Base-by-base conservation (phyloP, 2,797 vertebrate species). In the Bryconaethiops microstoma region DNA sequence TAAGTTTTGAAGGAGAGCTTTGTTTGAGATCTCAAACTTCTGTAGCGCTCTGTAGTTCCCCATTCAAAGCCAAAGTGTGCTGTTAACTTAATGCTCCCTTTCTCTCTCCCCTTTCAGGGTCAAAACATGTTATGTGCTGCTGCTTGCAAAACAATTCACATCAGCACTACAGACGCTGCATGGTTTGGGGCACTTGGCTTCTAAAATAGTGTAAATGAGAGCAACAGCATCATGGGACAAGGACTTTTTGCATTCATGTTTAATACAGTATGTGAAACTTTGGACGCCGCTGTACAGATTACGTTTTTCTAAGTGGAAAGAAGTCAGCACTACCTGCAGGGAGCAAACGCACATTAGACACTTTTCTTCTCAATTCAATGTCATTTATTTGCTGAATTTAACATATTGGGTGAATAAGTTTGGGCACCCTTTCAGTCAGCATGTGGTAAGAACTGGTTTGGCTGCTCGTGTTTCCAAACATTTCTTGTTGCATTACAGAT, bases 71-170 rank as follows among this genome's bases (percentile, higher is more conserved):
- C 13, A 16, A 45, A 45, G 42, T 7, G 42, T 7, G 52, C 52
- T 54, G 52, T 64, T 29, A 64, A 10, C 29, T 29, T 35, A 64
- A 64, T 23, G 21, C 62, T 64, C 23, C 62, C 29, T 39, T 39
- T 35, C 12, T 21, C 45, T 50, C 13, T 25, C 72, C 71, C 60
- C 39, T 50, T 42, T 74, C 40, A 79, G 76, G 79, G 35, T 77
- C 75, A 70, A 25, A 7, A 7, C 42, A n/a, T n/a, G 19, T 57
- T 19, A 4, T 57, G 42, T 40, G 8, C 29, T 54, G 29, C 39
- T 25, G 19, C 74, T 60, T 42, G 14, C 60, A 14, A 16, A 63
- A 62, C 5, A 23, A 29, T 54, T n/a, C 17, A 40, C 63, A 29
- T 48, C 50, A 12, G 59, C 48, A 50, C 42, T 64, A 21, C 74